Base-by-base conservation (phyloP, 2,888 invertebrate genomes). In the Cerastis rubricosa region DNA sequence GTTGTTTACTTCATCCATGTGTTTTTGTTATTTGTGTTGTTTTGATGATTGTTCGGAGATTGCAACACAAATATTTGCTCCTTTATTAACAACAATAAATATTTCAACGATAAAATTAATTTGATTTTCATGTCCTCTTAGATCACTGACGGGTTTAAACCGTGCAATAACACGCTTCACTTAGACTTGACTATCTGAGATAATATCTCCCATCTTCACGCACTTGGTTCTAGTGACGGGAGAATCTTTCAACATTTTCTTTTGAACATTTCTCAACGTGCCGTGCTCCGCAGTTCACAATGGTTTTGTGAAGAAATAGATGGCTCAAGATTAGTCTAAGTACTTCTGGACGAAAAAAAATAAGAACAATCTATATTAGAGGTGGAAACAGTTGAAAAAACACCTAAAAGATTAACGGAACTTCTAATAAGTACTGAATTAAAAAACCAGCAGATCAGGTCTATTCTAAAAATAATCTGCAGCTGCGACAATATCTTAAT, bases 191-290 rank as follows among this genome's bases (percentile, higher is more conserved):
- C 71, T 72, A 74, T 83, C 77, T 72, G 17, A 64, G 65, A 83
- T 81, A 66, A 67, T 72, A 84, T 83, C 83, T 84, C 29, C 65
- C 66, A 80, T 83, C 81, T 83, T 78, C 77, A 87, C 80, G 86
- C 83, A 85, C 70, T 77, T 78, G 79, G 69, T 59, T 81, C 47
- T 57, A 83, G 67, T 47, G 83, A 74, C 83, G 68, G 84, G 78
- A 71, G 75, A 75, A 71, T 76, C 86, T 88, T 88, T 78, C 87
- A 84, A 85, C 87, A 86, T 86, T 85, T 85, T 78, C 85, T 75
- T 81, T 80, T 74, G 76, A 59, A 51, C 80, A 63, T 87, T 86
- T 87, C 87, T 76, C 83, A 87, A 87, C 61, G 25, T 35, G 47
- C 63, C 77, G 74, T 61, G 71, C 65, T 49, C 54, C 12, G 65